A percentile compares a stretch with the other conserved stretches of the same genome.
phyloP scores from a whole-genome alignment of 2,113 vertebrate genomes.

The Sylvia atricapilla region DNA sequence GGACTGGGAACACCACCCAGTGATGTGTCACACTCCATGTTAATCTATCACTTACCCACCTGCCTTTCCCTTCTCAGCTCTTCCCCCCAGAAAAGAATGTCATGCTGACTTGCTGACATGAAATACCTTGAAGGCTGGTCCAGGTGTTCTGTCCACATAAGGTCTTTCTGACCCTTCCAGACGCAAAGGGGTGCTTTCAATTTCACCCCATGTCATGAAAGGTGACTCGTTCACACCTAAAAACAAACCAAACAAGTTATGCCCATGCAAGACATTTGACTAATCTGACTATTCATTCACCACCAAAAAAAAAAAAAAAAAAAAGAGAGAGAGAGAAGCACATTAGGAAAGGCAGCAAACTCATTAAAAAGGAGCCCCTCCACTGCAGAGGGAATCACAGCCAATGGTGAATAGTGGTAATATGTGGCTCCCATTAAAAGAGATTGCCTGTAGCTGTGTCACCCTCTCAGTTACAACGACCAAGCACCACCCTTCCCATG shows the following conservation, averaged over 20 bases:
- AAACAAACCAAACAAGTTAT: neutral
- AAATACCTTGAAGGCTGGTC: slow-evolving; percentile 94
- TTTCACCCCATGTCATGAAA: slow-evolving; percentile 98
- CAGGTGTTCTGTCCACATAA: slow-evolving; percentile 88
- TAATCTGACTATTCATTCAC: neutral
- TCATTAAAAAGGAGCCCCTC: neutral
- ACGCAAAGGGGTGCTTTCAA: slow-evolving; percentile 93
- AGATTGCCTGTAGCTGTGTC: neutral
- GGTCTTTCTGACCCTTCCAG: slow-evolving; percentile 90
- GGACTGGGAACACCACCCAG: neutral
- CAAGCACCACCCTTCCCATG: neutral
- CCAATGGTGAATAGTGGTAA: neutral
- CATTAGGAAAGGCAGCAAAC: neutral
- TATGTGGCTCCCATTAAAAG: neutral
- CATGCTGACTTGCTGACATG: neutral
- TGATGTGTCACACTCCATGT: neutral
- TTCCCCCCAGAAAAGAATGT: neutral
- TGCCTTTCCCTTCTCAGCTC: neutral
- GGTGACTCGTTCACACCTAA: slow-evolving; percentile 91
- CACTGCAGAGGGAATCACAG: neutral
- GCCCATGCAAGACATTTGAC: neutral
- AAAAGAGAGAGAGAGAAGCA: too few species aligned
- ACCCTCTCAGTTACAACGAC: neutral
- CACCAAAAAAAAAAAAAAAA: neutral
- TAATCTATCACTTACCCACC: neutral